These are phyloP conservation scores for Lepus townsendii DNA, from an alignment of 2,797 vertebrate genomes.

Conservation along the genomic window DNA sequence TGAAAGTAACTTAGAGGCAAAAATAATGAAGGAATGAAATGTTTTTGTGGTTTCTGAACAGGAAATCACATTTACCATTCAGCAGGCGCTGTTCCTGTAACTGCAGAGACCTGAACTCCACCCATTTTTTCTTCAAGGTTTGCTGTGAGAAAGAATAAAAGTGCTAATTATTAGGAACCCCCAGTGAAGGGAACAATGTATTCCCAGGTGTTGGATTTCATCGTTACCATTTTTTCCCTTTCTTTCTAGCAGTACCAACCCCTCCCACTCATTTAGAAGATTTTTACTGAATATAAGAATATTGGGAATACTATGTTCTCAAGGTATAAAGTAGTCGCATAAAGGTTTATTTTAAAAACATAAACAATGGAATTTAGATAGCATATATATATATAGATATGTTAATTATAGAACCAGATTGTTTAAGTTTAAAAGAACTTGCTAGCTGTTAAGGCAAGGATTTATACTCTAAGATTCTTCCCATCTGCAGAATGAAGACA, in stretches of 20 bases:
- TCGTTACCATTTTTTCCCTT: fast-evolving
- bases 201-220: not conserved
- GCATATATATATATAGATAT: not conserved
- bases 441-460: not conserved
- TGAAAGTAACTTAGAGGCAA: constrained; percentile 34
- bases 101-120: constrained; percentile 93
- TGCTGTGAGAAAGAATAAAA: constrained; percentile 89
- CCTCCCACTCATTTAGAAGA: constrained; percentile 15
- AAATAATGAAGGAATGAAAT: constrained; percentile 80
- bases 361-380: not conserved
- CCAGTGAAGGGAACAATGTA: not conserved
- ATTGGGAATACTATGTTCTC: constrained; percentile 8
- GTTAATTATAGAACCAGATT: not conserved
- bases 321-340: constrained; percentile 20
- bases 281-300: not conserved
- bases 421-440: not conserved
- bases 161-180: constrained; percentile 52
- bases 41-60: constrained; percentile 87
- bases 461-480: not conserved
- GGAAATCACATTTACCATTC: constrained; percentile 90
- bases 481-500: not conserved
- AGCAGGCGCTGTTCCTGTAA: constrained; percentile 93
- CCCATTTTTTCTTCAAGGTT: constrained; percentile 92
- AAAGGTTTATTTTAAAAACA: not conserved
- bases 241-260: not conserved